Evolutionary conservation across 2,888 invertebrate species (phyloP).

Genomic region (Pegoplata infirma): DNA sequence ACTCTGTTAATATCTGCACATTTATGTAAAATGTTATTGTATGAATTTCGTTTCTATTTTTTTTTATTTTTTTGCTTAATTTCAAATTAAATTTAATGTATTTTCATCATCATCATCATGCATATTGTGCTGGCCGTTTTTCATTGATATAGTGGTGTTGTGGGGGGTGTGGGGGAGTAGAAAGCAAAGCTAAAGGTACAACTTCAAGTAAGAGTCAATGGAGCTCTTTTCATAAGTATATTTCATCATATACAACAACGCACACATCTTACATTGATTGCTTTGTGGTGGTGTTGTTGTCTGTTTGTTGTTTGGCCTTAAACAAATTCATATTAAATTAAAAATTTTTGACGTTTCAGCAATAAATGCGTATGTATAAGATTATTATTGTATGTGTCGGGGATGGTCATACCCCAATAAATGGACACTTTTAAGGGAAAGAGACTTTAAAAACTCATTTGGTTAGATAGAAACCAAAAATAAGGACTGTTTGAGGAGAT

Average conservation of each 20-base stretch:
- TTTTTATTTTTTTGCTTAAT: slow-evolving; percentile 56
- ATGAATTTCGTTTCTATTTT: slow-evolving; percentile 25
- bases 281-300: slow-evolving; percentile 57
- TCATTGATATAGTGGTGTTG: background rate
- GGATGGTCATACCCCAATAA: too few relatives aligned
- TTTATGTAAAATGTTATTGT: background rate
- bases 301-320: slow-evolving; percentile 49
- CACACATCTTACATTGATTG: slow-evolving; percentile 55
- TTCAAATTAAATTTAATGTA: slow-evolving; percentile 54
- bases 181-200: too few relatives aligned
- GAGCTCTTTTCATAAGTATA: background rate
- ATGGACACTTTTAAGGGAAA: too few relatives aligned
- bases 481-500: too few relatives aligned
- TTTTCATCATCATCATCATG: slow-evolving; percentile 27
- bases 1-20: background rate
- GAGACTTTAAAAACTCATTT: too few relatives aligned
- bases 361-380: slow-evolving; percentile 25
- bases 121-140: background rate
- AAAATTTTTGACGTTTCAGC: slow-evolving; percentile 54
- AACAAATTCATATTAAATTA: slow-evolving; percentile 61
- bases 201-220: background rate
- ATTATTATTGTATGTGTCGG: background rate
- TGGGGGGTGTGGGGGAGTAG: background rate
- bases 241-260: too few relatives aligned
- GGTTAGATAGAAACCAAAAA: too few relatives aligned